Conservation (phyloP, 2,113 vertebrate genomes). For the Bagarius yarrelli region DNA sequence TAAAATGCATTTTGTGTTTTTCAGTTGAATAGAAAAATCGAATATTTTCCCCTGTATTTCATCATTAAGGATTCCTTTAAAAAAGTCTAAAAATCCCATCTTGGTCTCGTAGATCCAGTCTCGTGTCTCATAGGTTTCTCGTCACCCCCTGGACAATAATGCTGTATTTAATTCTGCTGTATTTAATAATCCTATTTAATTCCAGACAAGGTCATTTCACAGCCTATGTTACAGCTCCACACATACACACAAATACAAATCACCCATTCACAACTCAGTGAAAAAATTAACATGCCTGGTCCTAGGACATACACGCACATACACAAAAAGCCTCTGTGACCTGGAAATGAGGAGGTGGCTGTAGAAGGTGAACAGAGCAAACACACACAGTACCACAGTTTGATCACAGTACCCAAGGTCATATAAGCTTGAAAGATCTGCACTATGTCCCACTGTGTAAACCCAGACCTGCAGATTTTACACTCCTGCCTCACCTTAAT, state of each 20-base stretch:
- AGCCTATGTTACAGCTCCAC: background rate
- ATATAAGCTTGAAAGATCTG: background rate
- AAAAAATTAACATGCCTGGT: background rate
- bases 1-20: too few relatives aligned
- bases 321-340: slow-evolving; percentile 13
- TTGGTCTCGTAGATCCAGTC: too few relatives aligned
- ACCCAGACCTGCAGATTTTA: background rate
- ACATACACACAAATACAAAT: background rate
- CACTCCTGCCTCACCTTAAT: slow-evolving; percentile 10
- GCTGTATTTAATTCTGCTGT: too few relatives aligned
- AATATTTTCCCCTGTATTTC: too few relatives aligned
- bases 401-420: slow-evolving; percentile 18
- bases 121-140: too few relatives aligned
- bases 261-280: background rate
- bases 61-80: too few relatives aligned
- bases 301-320: background rate
- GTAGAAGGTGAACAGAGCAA: slow-evolving; percentile 6
- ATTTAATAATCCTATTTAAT: background rate
- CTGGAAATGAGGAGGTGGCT: slow-evolving; percentile 25
- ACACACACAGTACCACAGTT: background rate
- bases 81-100: too few relatives aligned
- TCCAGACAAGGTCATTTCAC: background rate
- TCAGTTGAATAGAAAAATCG: too few relatives aligned
- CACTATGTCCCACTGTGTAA: background rate
- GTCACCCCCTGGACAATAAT: too few relatives aligned